Base-by-base conservation (phyloP, 2,888 invertebrate genomes). In the Thereva unica region DNA sequence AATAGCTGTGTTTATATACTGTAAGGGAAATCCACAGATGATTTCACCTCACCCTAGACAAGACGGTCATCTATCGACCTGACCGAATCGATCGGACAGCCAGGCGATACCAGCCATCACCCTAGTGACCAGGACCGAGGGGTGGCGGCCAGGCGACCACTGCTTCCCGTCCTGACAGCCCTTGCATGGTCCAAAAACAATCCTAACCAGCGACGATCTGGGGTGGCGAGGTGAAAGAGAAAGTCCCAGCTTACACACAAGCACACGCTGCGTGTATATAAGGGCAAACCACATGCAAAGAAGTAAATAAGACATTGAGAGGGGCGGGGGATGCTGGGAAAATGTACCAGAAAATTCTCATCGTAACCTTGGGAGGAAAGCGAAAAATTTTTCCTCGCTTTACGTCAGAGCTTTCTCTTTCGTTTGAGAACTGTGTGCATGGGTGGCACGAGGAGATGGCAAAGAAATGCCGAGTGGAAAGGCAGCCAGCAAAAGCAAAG, bases 321-420 rank as follows among this genome's bases (percentile, higher is more conserved):
- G 23, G 23, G 23, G 23, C 9, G 55, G 42, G 50, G 61, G 61
- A 61, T 34, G 61, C 40, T 61, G 61, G 41, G 50, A 23, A 61
- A 41, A 23, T 23, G 10, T 38, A 49, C 49, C 50, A 40, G 50
- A 61, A 23, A 37, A 50, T 49, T 61, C 61, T 61, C 61, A 50
- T 61, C 50, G 61, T 61, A 61, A 61, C 61, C 61, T 61, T 61
- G 61, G 7, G 50, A 44, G 50, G 61, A 61, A 61, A 61, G 61
- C 50, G 61, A 61, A 61, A 61, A 41, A 50, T 61, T 61, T 61
- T 61, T 35, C 40, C 35, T 56, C 5, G 34, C 41, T 45, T 50
- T 38, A 38, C 40, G 34, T 49, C 6, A 42, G 9, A 61, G 61
- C 61, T 61, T 61, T 61, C 61, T 61, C 61, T 61, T 61, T 61